Percentiles rank a stretch among this genome's conserved stretches.
phyloP scores from a whole-genome alignment of 2,113 vertebrate species.

The Paradisaea rubra region DNA sequence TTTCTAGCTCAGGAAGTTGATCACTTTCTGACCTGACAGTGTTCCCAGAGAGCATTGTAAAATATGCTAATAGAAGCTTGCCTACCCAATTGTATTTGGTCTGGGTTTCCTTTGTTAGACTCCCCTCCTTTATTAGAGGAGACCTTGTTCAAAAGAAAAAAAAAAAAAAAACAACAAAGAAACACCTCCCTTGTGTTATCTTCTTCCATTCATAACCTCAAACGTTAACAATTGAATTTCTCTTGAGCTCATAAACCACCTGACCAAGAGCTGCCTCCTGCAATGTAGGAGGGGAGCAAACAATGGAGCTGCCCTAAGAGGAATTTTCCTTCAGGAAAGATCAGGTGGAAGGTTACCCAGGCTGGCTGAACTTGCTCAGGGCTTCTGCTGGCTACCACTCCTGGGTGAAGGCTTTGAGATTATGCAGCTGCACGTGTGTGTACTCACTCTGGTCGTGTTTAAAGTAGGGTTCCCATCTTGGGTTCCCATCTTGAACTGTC shows the following conservation, averaged over 20 bases:
- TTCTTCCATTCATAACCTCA: background rate
- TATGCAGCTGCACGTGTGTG: accelerated
- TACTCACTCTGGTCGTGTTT: background rate
- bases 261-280: background rate
- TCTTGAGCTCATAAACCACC: background rate
- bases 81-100: background rate
- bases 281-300: background rate
- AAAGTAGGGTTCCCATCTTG: background rate
- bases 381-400: background rate
- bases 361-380: background rate
- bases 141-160: background rate
- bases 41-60: background rate
- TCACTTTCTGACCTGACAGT: background rate
- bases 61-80: background rate
- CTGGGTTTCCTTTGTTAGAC: background rate
- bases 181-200: background rate
- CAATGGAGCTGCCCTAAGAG: background rate
- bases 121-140: background rate
- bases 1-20: background rate
- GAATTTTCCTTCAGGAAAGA: background rate
- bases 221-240: background rate
- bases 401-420: background rate
- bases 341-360: background rate
- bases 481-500: background rate
- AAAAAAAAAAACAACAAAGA: background rate